phyloP scores from a whole-genome alignment of 1,140 invertebrate genomes.

The Tenebrio molitor region DNA sequence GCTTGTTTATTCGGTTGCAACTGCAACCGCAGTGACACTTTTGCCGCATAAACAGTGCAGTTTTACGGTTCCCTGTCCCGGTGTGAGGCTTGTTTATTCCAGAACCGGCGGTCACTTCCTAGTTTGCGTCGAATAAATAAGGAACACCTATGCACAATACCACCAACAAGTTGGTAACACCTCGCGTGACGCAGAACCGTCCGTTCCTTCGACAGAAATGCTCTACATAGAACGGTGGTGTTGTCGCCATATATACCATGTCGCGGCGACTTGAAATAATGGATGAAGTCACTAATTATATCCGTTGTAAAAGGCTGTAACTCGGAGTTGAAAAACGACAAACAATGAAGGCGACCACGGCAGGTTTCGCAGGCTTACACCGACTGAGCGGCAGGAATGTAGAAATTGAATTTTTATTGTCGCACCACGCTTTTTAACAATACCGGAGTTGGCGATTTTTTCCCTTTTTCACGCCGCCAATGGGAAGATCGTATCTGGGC shows the following conservation, averaged over 20 bases:
- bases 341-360: slow-evolving; percentile 48
- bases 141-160: slow-evolving; percentile 11
- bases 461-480: slow-evolving; percentile 34
- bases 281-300: slow-evolving; percentile 60
- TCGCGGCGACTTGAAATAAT: slow-evolving; percentile 49
- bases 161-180: slow-evolving; percentile 7
- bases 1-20: no score
- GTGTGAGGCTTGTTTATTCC: slow-evolving; percentile 3
- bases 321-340: slow-evolving; percentile 49
- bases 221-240: slow-evolving; percentile 36
- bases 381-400: slow-evolving; percentile 57
- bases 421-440: slow-evolving; percentile 55
- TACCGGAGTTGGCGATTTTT: slow-evolving; percentile 3
- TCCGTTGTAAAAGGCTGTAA: slow-evolving; percentile 55
- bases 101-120: slow-evolving; percentile 7
- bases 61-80: no score
- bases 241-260: slow-evolving; percentile 47
- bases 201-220: slow-evolving; percentile 42
- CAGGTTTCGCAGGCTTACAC: slow-evolving; percentile 41
- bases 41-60: no score
- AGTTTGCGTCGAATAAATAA: slow-evolving; percentile 15
- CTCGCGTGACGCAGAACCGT: slow-evolving; percentile 28
- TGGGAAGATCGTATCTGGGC: slow-evolving; percentile 13
- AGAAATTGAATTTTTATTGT: slow-evolving; percentile 63
- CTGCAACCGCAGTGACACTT: no score